Evolutionary conservation across 2,797 vertebrate species (phyloP).

Genomic region (Somateria mollissima): DNA sequence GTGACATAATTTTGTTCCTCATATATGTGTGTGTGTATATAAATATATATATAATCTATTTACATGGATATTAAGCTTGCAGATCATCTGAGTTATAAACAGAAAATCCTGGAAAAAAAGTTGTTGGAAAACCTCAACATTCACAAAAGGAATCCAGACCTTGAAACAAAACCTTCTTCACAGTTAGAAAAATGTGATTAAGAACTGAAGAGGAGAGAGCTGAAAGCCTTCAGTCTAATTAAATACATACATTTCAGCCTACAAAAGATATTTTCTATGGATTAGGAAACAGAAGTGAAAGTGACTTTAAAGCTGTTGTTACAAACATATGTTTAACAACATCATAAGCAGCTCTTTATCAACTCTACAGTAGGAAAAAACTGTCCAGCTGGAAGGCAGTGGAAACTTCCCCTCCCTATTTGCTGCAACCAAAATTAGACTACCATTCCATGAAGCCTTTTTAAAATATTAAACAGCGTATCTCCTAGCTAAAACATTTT

Average conservation of each 20-base stretch:
- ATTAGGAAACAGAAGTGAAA: conserved; percentile 14
- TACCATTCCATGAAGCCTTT: not conserved
- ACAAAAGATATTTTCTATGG: not conserved
- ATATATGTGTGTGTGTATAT: not conserved
- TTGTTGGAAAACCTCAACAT: not conserved
- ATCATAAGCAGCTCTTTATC: conserved; percentile 17
- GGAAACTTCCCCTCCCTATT: not conserved
- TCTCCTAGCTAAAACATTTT: not conserved
- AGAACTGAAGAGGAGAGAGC: not conserved
- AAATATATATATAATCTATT: not conserved
- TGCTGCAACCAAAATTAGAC: not conserved
- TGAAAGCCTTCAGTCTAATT: conserved; percentile 12
- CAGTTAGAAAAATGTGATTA: conserved; percentile 44
- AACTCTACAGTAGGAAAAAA: conserved; percentile 2
- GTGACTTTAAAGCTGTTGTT: conserved; percentile 32
- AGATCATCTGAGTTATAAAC: conserved; percentile 22
- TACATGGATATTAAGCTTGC: not conserved
- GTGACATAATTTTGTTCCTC: not conserved
- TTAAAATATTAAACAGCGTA: not conserved
- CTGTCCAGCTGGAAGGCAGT: not conserved
- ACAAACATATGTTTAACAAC: conserved; percentile 22
- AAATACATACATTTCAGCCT: not conserved
- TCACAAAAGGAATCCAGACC: conserved; percentile 6
- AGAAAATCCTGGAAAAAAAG: not conserved
- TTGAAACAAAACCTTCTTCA: conserved; percentile 30